Percentiles rank a stretch among this genome's conserved stretches.
phyloP scores from a whole-genome alignment of 2,797 vertebrate genomes.

The Chaunax sp. region DNA sequence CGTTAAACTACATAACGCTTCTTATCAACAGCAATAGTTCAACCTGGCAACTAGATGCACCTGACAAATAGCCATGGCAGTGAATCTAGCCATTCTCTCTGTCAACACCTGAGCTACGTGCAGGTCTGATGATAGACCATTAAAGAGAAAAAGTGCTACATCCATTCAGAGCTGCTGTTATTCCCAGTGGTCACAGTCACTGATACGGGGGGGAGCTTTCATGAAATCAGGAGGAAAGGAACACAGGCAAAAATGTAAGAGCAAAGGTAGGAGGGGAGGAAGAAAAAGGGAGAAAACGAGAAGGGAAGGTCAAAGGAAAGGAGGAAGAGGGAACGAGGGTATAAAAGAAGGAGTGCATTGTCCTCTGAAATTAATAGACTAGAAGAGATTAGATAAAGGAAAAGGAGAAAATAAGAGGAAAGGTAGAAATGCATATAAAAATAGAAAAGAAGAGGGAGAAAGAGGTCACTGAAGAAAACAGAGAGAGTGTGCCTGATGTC shows the following conservation, averaged over 20 bases:
- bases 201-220: slow-evolving; percentile 57
- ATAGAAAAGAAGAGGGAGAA: background rate
- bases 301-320: background rate
- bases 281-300: slow-evolving; percentile 1
- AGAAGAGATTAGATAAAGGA: background rate
- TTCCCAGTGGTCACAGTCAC: slow-evolving; percentile 63
- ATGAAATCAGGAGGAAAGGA: slow-evolving; percentile 41
- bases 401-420: background rate
- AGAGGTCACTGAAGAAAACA: background rate
- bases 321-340: background rate
- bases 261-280: slow-evolving; percentile 3
- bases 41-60: slow-evolving; percentile 52
- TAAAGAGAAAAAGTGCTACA: slow-evolving; percentile 73
- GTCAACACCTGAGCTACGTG: slow-evolving; percentile 52
- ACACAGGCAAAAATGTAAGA: slow-evolving; percentile 33
- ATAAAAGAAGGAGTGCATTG: background rate
- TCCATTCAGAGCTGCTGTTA: slow-evolving; percentile 57
- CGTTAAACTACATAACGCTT: slow-evolving; percentile 55
- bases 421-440: background rate
- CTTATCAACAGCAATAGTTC: slow-evolving; percentile 68
- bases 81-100: slow-evolving; percentile 58
- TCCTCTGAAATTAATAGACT: slow-evolving; percentile 1
- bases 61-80: slow-evolving; percentile 58
- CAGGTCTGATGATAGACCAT: slow-evolving; percentile 67
- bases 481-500: background rate